phyloP scores from a whole-genome alignment of 2,113 vertebrate genomes.

The Leptosomus discolor region DNA sequence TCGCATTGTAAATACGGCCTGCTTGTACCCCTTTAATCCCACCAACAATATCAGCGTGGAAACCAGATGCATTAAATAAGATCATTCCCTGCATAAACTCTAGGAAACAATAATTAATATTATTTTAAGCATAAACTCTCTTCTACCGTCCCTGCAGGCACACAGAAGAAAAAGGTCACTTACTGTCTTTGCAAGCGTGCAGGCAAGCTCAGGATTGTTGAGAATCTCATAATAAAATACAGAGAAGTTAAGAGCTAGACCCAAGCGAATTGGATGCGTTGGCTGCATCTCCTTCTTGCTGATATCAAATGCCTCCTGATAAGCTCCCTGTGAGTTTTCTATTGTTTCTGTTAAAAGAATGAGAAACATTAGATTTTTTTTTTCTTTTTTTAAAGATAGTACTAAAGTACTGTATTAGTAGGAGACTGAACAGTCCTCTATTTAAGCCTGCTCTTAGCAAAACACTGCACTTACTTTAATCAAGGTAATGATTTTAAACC shows the following conservation, averaged over 20 bases:
- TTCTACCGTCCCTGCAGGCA: neutral
- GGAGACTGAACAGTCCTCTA: neutral
- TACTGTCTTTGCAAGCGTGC: slow-evolving; percentile 91
- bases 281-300: slow-evolving; percentile 90
- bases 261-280: slow-evolving; percentile 96
- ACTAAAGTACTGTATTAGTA: neutral
- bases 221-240: slow-evolving; percentile 99
- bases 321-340: slow-evolving; percentile 87
- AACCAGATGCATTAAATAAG: neutral
- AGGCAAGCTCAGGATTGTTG: slow-evolving; percentile 91
- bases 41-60: neutral
- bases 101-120: neutral
- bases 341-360: slow-evolving; percentile 78
- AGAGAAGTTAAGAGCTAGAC: slow-evolving; percentile 97
- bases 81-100: neutral
- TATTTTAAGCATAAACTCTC: neutral
- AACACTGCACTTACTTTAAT: neutral
- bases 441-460: neutral
- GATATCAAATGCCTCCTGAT: slow-evolving; percentile 88
- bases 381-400: neutral
- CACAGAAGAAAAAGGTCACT: neutral
- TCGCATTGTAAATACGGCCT: neutral
- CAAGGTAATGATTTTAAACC: neutral
- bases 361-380: neutral
- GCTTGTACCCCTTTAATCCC: neutral